Conservation (phyloP, 2,888 invertebrate species). For the Ceramica pisi region DNA sequence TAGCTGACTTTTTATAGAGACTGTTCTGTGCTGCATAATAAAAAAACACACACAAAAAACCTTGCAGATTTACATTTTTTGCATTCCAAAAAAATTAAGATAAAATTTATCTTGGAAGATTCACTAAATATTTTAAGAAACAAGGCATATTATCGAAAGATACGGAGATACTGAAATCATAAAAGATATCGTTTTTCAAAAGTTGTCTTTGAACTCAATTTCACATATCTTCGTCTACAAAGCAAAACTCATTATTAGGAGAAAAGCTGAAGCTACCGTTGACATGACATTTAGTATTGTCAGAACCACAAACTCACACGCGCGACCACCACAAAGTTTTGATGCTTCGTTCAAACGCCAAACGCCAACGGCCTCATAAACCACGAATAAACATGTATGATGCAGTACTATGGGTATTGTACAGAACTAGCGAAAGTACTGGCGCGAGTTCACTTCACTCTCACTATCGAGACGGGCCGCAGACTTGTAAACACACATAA, state of each 20-base stretch:
- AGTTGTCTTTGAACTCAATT: background rate
- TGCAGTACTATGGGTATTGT: conserved; percentile 46
- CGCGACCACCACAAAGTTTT: conserved; percentile 27
- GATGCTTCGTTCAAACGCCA: conserved; percentile 32
- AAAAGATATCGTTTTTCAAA: background rate
- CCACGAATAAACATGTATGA: conserved; percentile 38
- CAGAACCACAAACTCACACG: conserved; percentile 12
- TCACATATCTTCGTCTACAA: background rate
- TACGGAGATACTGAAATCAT: no score
- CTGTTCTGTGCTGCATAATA: no score
- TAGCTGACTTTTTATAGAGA: background rate
- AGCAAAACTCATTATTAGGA: conserved; percentile 22
- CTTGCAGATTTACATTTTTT: background rate
- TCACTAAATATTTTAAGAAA: no score
- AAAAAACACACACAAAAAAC: background rate
- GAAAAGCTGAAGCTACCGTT: conserved; percentile 24
- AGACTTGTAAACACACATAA: conserved; percentile 59
- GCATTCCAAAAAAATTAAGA: background rate
- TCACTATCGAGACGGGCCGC: conserved; percentile 68
- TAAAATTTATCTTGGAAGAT: no score
- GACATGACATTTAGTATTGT: conserved; percentile 9
- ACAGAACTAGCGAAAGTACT: conserved; percentile 63
- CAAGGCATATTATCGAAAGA: no score
- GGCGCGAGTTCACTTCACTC: conserved; percentile 60
- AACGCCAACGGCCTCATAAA: conserved; percentile 46